Percentiles rank a stretch among this genome's conserved stretches.
Evolutionary conservation across 2,888 invertebrate species (phyloP).

Genomic region (Meandrusa payeni): DNA sequence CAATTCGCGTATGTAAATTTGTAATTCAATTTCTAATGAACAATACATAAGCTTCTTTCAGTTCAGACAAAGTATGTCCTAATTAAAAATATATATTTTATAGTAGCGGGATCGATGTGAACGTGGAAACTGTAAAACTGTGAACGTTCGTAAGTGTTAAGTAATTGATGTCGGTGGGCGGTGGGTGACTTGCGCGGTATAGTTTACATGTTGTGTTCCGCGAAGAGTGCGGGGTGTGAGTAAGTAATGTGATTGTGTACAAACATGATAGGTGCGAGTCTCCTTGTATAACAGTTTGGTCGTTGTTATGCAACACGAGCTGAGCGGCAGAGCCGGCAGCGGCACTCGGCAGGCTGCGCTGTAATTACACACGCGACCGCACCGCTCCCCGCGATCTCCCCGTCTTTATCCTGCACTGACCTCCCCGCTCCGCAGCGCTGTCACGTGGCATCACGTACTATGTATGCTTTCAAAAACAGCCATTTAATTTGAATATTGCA

Average conservation of each 20-base stretch:
- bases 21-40: conserved; percentile 1
- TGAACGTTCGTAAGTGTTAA: too few relatives aligned
- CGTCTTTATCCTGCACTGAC: conserved; percentile 32
- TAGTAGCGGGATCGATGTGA: too few relatives aligned
- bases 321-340: conserved; percentile 33
- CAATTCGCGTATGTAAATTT: neutral
- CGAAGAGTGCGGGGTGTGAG: conserved; percentile 42
- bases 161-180: conserved; percentile 2
- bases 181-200: conserved; percentile 6
- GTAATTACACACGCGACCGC: conserved; percentile 64
- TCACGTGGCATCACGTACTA: conserved; percentile 31
- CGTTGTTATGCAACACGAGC: conserved; percentile 64
- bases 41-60: too few relatives aligned
- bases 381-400: conserved; percentile 29
- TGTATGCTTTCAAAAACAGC: conserved; percentile 22
- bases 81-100: too few relatives aligned
- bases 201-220: conserved; percentile 22
- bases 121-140: too few relatives aligned
- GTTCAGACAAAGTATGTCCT: too few relatives aligned
- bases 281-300: conserved; percentile 42
- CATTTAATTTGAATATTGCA: conserved; percentile 16
- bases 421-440: conserved; percentile 31
- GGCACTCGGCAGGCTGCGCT: conserved; percentile 43
- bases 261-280: conserved; percentile 51
- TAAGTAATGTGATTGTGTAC: conserved; percentile 59